Conservation (phyloP, 2,888 invertebrate genomes). For the Drosophila neutralis region DNA sequence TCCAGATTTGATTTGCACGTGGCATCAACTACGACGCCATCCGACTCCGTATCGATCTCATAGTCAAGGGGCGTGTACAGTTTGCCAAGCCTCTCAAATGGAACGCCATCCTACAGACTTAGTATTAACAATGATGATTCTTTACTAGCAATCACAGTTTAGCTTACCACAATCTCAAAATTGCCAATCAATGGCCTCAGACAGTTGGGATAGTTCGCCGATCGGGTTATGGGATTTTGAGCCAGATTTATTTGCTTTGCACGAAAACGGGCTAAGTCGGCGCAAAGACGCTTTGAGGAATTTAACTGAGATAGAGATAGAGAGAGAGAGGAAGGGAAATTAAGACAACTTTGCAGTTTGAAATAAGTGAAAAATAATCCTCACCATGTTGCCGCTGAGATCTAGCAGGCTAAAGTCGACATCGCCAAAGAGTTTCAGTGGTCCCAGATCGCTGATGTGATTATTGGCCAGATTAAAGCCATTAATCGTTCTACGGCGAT, state of each 20-base stretch:
- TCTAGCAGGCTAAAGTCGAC: conserved; percentile 75
- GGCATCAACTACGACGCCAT: conserved; percentile 68
- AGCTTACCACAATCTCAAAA: conserved; percentile 72
- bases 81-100: conserved; percentile 75
- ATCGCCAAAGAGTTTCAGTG: conserved; percentile 73
- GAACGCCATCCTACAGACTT: conserved; percentile 71
- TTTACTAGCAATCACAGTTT: background rate
- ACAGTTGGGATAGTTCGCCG: conserved; percentile 76
- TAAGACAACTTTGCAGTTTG: background rate
- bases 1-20: conserved; percentile 57
- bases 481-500: conserved; percentile 69
- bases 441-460: conserved; percentile 67
- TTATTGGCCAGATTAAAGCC: conserved; percentile 78
- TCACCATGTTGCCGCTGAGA: conserved; percentile 73
- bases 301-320: conserved; percentile 45
- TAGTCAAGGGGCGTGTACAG: conserved; percentile 72
- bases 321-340: background rate
- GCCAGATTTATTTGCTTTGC: conserved; percentile 71
- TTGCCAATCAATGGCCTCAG: conserved; percentile 72
- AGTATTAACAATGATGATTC: background rate
- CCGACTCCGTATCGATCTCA: conserved; percentile 65
- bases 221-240: conserved; percentile 76
- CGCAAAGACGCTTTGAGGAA: conserved; percentile 70
- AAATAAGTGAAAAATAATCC: background rate
- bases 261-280: conserved; percentile 70